These are phyloP conservation scores for Mesorhabditis sp. DNA, from an alignment of 2,888 invertebrate species.

Conservation along the genomic window DNA sequence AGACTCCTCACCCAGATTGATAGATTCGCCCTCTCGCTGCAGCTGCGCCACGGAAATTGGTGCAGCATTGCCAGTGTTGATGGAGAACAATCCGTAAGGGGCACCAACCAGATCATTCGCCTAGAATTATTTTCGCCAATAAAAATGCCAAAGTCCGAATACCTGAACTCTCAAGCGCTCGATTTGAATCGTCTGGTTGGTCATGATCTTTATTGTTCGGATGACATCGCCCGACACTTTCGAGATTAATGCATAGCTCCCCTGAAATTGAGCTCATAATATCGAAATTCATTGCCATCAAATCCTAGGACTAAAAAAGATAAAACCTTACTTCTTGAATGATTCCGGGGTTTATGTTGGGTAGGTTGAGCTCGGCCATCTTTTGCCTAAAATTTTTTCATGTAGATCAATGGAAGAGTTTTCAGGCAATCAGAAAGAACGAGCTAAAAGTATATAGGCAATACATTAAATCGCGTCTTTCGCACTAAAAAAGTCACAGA, in stretches of 20 bases:
- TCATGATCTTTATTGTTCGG: slow-evolving; percentile 34
- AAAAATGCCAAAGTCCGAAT: not conserved
- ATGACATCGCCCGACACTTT: slow-evolving; percentile 37
- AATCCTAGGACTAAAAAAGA: no score
- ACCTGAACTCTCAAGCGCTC: slow-evolving; percentile 45
- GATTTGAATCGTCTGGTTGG: slow-evolving; percentile 38
- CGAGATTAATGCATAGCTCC: not conserved
- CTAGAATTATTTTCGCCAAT: not conserved
- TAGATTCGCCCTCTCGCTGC: not conserved
- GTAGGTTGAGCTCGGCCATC: no score
- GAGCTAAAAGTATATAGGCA: no score
- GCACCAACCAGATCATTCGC: slow-evolving; percentile 27
- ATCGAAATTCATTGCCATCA: not conserved
- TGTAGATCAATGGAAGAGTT: no score
- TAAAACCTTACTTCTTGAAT: no score
- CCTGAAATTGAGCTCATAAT: not conserved
- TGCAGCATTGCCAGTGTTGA: slow-evolving; percentile 20
- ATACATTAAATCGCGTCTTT: no score
- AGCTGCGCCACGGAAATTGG: slow-evolving; percentile 19
- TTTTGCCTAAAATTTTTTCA: no score
- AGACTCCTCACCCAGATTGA: not conserved
- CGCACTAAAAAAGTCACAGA: no score
- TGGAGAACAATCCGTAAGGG: slow-evolving; percentile 50
- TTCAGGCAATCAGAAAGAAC: no score
- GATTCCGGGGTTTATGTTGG: no score